Percentiles rank a stretch among this genome's conserved stretches.
These are phyloP conservation scores for Leptopilina syphax DNA, from an alignment of 2,888 invertebrate species.

Conservation along the genomic window DNA sequence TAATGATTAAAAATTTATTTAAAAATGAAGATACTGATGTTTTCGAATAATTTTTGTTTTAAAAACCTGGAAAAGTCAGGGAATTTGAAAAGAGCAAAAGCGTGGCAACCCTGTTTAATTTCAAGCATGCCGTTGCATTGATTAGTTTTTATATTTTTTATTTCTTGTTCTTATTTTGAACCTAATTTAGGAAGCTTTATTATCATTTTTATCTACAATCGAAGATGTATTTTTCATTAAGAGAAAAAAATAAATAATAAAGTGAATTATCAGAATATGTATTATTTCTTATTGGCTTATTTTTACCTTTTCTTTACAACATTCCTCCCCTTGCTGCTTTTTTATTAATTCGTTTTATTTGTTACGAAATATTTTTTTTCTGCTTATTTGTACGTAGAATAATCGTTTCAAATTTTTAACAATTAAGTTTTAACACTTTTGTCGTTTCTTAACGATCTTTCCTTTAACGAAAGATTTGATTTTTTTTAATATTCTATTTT, in stretches of 20 bases:
- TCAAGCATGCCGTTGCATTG: slow-evolving; percentile 39
- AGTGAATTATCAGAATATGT: slow-evolving; percentile 54
- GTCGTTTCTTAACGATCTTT: neutral
- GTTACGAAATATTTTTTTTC: slow-evolving; percentile 22
- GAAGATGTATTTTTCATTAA: slow-evolving; percentile 69
- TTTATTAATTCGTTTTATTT: slow-evolving; percentile 62
- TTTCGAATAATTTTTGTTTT: too few species aligned
- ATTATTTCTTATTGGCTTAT: slow-evolving; percentile 70
- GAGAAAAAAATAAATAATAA: slow-evolving; percentile 62
- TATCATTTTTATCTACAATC: slow-evolving; percentile 65
- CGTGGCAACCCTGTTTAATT: neutral
- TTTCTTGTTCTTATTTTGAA: slow-evolving; percentile 53
- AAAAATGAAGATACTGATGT: too few species aligned
- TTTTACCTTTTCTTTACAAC: slow-evolving; percentile 69
- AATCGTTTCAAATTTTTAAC: neutral
- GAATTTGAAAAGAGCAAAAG: too few species aligned
- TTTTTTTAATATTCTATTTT: too few species aligned
- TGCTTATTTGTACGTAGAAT: too few species aligned
- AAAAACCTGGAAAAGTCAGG: too few species aligned
- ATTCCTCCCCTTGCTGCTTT: slow-evolving; percentile 62
- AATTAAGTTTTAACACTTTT: too few species aligned
- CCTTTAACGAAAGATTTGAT: neutral
- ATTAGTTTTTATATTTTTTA: slow-evolving; percentile 47
- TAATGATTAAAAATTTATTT: too few species aligned
- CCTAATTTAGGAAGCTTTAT: slow-evolving; percentile 52